Evolutionary conservation across 2,113 vertebrate species (phyloP).

Genomic region (Cinclus cinclus): DNA sequence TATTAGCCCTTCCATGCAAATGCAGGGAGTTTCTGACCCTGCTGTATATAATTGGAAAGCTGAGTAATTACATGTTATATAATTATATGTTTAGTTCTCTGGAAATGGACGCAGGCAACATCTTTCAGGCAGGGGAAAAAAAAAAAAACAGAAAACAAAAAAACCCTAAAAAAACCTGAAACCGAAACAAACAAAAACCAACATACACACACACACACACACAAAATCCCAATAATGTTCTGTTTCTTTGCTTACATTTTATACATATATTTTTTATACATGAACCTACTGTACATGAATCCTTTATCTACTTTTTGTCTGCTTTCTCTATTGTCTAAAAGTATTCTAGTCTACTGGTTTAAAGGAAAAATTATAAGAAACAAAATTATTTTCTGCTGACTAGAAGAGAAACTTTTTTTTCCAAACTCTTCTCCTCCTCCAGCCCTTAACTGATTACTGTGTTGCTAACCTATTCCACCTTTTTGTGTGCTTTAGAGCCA

Average conservation of each 20-base stretch:
- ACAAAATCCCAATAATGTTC: not conserved
- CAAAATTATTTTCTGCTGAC: not conserved
- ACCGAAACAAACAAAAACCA: not conserved
- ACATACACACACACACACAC: not conserved
- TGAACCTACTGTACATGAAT: not conserved
- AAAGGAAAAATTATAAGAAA: not conserved
- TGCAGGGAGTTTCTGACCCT: slow-evolving; percentile 6
- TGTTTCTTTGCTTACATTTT: not conserved
- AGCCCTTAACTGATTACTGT: not conserved
- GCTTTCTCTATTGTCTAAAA: not conserved
- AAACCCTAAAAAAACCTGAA: not conserved
- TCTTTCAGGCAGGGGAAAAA: not conserved
- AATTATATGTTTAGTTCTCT: slow-evolving; percentile 55
- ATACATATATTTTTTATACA: not conserved
- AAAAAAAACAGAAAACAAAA: not conserved
- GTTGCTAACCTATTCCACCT: not conserved
- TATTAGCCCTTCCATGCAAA: slow-evolving; percentile 41
- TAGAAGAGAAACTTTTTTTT: not conserved
- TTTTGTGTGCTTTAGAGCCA: not conserved
- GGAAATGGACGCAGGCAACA: slow-evolving; percentile 29
- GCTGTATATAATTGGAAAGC: slow-evolving; percentile 27
- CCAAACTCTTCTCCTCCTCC: not conserved
- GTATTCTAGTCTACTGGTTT: not conserved
- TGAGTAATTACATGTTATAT: slow-evolving; percentile 57
- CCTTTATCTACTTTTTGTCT: not conserved